Conservation (phyloP, 2,113 vertebrate species). For the Zapus hudsonius region DNA sequence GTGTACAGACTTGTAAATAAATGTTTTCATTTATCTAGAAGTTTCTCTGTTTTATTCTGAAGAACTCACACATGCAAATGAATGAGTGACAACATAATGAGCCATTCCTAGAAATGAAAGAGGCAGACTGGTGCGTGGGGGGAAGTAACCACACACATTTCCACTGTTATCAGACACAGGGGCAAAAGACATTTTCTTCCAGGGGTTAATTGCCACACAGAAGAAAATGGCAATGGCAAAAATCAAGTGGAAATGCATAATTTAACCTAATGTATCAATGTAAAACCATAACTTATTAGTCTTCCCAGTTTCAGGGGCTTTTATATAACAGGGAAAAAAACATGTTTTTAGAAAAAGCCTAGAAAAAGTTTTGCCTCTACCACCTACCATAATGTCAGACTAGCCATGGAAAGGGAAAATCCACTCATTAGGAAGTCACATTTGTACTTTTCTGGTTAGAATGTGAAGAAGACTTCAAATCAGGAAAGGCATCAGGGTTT, state of each 20-base stretch:
- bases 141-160: background rate
- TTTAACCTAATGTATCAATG: background rate
- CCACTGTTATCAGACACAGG: background rate
- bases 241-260: background rate
- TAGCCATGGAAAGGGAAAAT: background rate
- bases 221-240: background rate
- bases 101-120: background rate
- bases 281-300: background rate
- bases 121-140: background rate
- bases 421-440: background rate
- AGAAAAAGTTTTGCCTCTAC: accelerated
- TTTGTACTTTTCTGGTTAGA: background rate
- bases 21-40: constrained; percentile 87
- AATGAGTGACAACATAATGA: background rate
- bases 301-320: background rate
- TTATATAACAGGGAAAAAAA: background rate
- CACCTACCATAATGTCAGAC: background rate
- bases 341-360: background rate
- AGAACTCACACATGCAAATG: background rate
- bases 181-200: accelerated
- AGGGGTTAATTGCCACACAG: background rate
- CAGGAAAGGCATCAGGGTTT: background rate
- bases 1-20: constrained; percentile 92
- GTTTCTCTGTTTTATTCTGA: constrained; percentile 68
- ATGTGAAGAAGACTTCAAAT: background rate